Percentiles rank a stretch among this genome's conserved stretches.
phyloP scores from a whole-genome alignment of 2,113 vertebrate genomes.

The Psittacus erithacus region DNA sequence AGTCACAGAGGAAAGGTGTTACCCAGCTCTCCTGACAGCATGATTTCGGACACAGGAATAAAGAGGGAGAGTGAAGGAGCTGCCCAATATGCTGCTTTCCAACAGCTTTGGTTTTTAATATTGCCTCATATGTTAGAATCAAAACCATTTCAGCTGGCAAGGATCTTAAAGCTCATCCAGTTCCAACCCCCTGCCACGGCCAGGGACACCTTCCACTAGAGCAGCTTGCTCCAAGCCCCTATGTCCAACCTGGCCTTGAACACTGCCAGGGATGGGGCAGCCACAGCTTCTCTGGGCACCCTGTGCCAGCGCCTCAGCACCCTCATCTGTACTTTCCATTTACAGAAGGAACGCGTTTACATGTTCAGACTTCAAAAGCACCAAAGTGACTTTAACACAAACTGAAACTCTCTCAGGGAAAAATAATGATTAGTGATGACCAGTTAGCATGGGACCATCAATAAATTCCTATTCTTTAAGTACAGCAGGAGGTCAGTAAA shows the following conservation, averaged over 20 bases:
- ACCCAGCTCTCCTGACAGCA: neutral
- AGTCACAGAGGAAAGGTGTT: neutral
- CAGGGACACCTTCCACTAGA: neutral
- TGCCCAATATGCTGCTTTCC: neutral
- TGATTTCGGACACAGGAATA: rapidly evolving
- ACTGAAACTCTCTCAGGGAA: neutral
- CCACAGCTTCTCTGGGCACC: neutral
- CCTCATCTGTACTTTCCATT: neutral
- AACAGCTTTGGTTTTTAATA: neutral
- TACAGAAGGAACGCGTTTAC: rapidly evolving
- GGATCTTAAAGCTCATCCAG: neutral
- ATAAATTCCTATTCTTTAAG: neutral
- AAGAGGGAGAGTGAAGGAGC: neutral
- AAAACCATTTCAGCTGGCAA: neutral
- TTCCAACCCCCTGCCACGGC: rapidly evolving
- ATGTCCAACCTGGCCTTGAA: neutral
- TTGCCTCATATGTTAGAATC: neutral
- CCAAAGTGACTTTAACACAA: neutral
- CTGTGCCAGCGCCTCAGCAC: neutral
- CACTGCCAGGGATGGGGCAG: neutral
- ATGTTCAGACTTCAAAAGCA: neutral
- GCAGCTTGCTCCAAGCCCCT: neutral
- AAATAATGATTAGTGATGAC: neutral
- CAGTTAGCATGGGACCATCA: neutral
- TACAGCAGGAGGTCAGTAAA: neutral